Percentiles rank a stretch among this genome's conserved stretches.
These are phyloP conservation scores for Trileptium ribeirensis DNA, from an alignment of 2,888 invertebrate genomes.

Conservation along the genomic window DNA sequence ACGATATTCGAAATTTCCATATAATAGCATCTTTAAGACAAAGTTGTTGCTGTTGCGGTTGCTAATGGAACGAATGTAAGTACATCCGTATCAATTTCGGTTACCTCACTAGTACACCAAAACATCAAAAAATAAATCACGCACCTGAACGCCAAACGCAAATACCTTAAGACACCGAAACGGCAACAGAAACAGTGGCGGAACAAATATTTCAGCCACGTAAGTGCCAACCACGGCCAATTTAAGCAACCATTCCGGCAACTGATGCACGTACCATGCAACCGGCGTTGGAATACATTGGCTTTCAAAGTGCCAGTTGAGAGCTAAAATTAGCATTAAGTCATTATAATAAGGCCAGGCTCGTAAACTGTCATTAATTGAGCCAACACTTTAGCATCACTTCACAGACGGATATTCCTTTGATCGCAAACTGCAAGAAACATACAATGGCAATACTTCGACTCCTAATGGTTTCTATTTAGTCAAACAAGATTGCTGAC, in stretches of 20 bases:
- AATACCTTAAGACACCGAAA: conserved; percentile 61
- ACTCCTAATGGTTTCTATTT: no score
- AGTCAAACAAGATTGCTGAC: no score
- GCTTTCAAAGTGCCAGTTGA: conserved; percentile 64
- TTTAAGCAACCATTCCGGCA: conserved; percentile 64
- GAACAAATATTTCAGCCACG: conserved; percentile 63
- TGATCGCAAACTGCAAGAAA: neutral
- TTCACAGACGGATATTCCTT: neutral
- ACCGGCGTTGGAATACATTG: conserved; percentile 67
- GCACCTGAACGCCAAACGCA: conserved; percentile 64
- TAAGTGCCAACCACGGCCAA: conserved; percentile 61
- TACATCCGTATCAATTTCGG: no score
- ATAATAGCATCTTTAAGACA: no score
- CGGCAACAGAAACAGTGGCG: conserved; percentile 68
- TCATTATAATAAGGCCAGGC: no score
- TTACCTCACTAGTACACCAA: no score
- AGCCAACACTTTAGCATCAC: no score
- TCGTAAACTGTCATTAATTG: neutral
- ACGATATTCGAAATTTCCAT: no score
- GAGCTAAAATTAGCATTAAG: conserved; percentile 50
- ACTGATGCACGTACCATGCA: conserved; percentile 66
- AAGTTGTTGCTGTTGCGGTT: no score
- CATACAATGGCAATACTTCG: neutral
- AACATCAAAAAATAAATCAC: conserved; percentile 37
- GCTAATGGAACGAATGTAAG: no score